These are phyloP conservation scores for Capromys pilorides DNA, from an alignment of 2,797 vertebrate genomes.

Conservation along the genomic window DNA sequence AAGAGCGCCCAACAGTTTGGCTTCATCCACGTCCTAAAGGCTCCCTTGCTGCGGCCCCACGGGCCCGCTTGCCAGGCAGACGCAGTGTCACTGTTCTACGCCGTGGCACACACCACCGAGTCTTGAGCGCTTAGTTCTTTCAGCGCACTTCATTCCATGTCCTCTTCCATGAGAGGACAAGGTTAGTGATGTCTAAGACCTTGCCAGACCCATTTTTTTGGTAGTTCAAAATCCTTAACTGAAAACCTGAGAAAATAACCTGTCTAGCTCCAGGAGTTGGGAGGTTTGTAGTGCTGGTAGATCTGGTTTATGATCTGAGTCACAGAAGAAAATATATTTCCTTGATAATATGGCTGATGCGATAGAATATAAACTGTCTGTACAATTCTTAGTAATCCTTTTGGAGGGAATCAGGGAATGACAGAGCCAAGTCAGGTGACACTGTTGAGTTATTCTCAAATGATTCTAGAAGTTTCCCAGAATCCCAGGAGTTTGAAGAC, in stretches of 20 bases:
- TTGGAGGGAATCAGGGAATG: neutral
- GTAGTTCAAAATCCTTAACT: neutral
- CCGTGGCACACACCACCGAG: neutral
- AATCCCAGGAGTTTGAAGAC: slow-evolving; percentile 30
- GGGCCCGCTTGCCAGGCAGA: too few relatives aligned
- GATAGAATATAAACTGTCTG: neutral
- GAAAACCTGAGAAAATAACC: neutral
- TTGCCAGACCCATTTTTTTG: neutral
- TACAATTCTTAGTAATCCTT: neutral
- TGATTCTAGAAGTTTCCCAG: neutral
- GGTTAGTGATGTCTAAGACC: neutral
- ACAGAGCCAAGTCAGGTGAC: neutral
- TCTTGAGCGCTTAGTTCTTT: neutral
- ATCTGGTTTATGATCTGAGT: slow-evolving; percentile 17
- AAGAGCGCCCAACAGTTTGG: neutral
- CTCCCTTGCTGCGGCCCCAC: neutral
- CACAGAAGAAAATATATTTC: neutral
- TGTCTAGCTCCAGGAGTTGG: neutral
- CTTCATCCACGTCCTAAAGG: neutral
- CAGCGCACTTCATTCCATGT: neutral
- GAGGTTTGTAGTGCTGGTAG: neutral
- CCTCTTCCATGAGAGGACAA: neutral
- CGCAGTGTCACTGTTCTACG: too few relatives aligned
- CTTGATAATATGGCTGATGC: slow-evolving; percentile 40
- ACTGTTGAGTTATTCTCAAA: neutral